These are phyloP conservation scores for Pavo muticus DNA, from an alignment of 2,113 vertebrate species.

Conservation along the genomic window DNA sequence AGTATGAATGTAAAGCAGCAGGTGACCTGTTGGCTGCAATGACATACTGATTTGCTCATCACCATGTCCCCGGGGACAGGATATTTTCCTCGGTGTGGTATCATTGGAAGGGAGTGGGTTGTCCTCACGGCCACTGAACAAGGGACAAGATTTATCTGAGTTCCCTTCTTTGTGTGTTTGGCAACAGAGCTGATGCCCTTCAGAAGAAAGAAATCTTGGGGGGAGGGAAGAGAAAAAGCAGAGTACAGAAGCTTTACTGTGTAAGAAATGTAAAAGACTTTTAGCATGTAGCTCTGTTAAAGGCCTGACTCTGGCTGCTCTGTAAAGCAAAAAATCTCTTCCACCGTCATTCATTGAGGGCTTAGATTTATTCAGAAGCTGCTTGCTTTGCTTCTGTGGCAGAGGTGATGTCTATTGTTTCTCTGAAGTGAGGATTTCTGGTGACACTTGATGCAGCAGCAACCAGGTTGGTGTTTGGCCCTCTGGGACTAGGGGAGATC, in stretches of 20 bases:
- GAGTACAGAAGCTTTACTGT: neutral
- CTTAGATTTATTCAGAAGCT: neutral
- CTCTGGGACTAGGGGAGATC: neutral
- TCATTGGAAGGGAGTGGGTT: neutral
- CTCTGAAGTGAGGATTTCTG: neutral
- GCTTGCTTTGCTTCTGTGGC: neutral
- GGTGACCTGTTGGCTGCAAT: neutral
- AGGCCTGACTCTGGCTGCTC: neutral
- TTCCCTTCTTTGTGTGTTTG: neutral
- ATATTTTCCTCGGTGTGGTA: neutral
- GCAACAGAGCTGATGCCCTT: neutral
- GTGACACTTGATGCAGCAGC: neutral
- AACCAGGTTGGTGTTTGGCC: neutral
- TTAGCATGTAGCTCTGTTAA: neutral
- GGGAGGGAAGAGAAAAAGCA: rapidly evolving
- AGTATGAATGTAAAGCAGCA: neutral
- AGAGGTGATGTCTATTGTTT: neutral
- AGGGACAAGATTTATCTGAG: neutral
- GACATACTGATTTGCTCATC: neutral
- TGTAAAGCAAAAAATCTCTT: neutral
- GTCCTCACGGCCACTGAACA: neutral
- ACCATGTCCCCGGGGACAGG: neutral
- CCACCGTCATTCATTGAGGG: neutral
- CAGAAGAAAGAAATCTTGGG: rapidly evolving
- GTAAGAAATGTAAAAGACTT: neutral